Percentiles rank a stretch among this genome's conserved stretches.
Conservation (phyloP, 2,797 vertebrate genomes). For the Gymnothorax reevesii region DNA sequence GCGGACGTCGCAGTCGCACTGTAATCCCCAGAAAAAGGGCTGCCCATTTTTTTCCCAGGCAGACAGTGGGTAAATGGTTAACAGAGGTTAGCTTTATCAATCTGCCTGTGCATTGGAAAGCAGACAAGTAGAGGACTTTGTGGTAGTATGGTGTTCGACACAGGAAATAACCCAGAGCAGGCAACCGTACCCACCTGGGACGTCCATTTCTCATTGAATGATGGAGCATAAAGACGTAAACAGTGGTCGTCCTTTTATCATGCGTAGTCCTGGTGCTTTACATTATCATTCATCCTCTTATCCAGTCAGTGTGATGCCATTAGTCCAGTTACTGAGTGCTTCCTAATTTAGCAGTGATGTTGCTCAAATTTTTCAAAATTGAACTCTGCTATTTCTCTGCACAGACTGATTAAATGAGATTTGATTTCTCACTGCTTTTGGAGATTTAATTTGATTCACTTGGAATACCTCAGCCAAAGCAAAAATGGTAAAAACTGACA, state of each 20-base stretch:
- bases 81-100: constrained; percentile 7
- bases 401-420: not conserved
- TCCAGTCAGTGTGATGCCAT: not conserved
- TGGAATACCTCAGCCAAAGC: not conserved
- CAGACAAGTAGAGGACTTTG: not conserved
- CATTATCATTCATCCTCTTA: not conserved
- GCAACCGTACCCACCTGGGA: not conserved
- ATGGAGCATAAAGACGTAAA: not conserved
- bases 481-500: not conserved
- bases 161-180: not conserved
- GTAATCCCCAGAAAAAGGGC: not conserved
- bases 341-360: not conserved
- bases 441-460: not conserved
- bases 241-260: not conserved
- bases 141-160: too few relatives aligned
- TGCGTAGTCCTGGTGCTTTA: not conserved
- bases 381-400: not conserved
- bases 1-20: not conserved
- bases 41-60: not conserved
- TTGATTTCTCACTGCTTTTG: not conserved
- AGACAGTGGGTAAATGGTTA: constrained; percentile 15
- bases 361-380: not conserved
- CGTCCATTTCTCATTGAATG: not conserved
- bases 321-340: too few relatives aligned
- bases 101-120: not conserved